Conservation (phyloP, 2,797 vertebrate genomes). For the Mus caroli region DNA sequence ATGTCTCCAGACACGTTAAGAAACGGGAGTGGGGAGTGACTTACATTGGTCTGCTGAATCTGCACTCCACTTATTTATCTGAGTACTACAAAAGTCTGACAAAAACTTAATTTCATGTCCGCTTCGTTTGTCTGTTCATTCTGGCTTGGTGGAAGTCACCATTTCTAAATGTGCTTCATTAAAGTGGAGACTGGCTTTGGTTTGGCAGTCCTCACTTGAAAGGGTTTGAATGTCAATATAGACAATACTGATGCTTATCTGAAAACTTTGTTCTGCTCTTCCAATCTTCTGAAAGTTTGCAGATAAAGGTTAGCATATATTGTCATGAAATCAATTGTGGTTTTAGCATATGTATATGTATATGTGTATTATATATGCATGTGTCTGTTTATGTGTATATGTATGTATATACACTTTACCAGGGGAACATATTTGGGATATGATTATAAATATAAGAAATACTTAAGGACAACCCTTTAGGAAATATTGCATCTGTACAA, state of each 20-base stretch:
- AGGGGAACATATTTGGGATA: background rate
- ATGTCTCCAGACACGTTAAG: background rate
- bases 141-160: background rate
- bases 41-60: background rate
- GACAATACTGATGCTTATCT: background rate
- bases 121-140: slow-evolving; percentile 18
- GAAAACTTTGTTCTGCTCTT: background rate
- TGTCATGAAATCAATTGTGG: background rate
- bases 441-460: background rate
- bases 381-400: background rate
- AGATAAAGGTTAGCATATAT: background rate
- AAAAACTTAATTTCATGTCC: slow-evolving; percentile 47
- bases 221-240: background rate
- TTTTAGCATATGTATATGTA: background rate
- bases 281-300: background rate
- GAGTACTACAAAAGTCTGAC: slow-evolving; percentile 11
- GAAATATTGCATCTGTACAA: background rate
- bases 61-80: slow-evolving; percentile 28
- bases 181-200: background rate
- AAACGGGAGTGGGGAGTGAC: background rate
- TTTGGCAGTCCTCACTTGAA: background rate
- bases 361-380: no score
- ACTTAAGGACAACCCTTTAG: background rate
- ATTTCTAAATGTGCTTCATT: background rate
- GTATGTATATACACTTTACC: background rate